Evolutionary conservation across 2,888 invertebrate genomes (phyloP), one percentile per base, ranked within the genome.

Genomic region (Epinotia brunnichana): DNA sequence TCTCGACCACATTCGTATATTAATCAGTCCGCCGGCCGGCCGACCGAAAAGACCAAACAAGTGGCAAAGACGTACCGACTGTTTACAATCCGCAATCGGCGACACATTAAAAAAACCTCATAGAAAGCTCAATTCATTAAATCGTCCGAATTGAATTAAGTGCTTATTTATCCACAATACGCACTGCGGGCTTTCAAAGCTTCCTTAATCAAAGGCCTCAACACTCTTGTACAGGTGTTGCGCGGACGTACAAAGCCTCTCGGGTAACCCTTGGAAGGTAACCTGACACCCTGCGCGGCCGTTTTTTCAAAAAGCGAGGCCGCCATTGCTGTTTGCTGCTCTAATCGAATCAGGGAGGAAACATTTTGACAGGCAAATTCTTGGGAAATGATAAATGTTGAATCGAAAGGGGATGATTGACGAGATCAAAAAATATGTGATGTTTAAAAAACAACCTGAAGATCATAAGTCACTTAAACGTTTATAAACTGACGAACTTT

Each of bases 151-250:
- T 67, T 60, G 67, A 72, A 72, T 72, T 72, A 72, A 72, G 72
- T 72, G 72, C 72, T 72, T 72, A 72, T 72, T 72, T 72, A 68
- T 68, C 61, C 67, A 72, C 72, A 72, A 72, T 68, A 68, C 71
- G 44, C 29, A 64, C 24, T 62, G 67, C 71, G 70, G 66, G 60
- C 59, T 69, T 69, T 51, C 70, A 71, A 67, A 61, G 60, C 71
- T 54, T 15, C 17, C 48, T 48, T 63, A 64, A 54, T 69, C 62
- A 70, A 62, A 62, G 19, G 44, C 54, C 41, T 41, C 71, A 60
- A 71, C 71, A 71, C 71, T 71, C 64, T 54, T 39, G 63, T 72
- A 72, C 72, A 72, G 72, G 72, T 72, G 72, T 72, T 67, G 56
- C 60, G 66, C 66, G 24, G 53, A 10, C 56, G 19, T n/a, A 41